These are phyloP conservation scores for Takifugu ocellatus DNA, from an alignment of 2,797 vertebrate genomes.

Conservation along the genomic window DNA sequence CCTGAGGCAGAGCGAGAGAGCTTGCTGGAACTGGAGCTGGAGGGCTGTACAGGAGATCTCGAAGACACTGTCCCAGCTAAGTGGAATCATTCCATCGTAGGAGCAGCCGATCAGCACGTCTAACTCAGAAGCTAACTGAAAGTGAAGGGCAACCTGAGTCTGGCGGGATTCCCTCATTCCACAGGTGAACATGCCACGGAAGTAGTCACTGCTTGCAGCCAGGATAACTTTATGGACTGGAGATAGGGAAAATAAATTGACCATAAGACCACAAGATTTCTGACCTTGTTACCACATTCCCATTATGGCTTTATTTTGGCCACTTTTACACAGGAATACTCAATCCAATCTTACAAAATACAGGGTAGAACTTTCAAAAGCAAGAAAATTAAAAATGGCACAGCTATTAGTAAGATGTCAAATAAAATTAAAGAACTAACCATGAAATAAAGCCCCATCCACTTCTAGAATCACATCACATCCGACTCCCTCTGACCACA, in stretches of 20 bases:
- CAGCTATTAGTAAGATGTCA: too few species aligned
- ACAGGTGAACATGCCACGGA: slow-evolving; percentile 83
- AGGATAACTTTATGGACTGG: slow-evolving; percentile 81
- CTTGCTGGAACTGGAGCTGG: slow-evolving; percentile 83
- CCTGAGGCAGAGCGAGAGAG: slow-evolving; percentile 77
- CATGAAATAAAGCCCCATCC: slow-evolving; percentile 53
- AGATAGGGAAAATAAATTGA: neutral
- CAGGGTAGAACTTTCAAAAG: too few species aligned
- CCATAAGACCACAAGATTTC: neutral
- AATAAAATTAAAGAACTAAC: slow-evolving; percentile 17
- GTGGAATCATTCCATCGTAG: slow-evolving; percentile 78
- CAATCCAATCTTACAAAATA: too few species aligned
- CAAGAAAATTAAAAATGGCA: too few species aligned
- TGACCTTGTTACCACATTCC: too few species aligned
- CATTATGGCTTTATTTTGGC: neutral
- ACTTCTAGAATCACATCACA: slow-evolving; percentile 73
- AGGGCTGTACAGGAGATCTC: slow-evolving; percentile 80
- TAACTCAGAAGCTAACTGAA: slow-evolving; percentile 66
- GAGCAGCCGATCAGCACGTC: slow-evolving; percentile 76
- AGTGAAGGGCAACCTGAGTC: slow-evolving; percentile 62
- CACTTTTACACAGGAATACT: neutral
- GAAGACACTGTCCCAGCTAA: slow-evolving; percentile 81
- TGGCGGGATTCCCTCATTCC: slow-evolving; percentile 83
- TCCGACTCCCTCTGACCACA: slow-evolving; percentile 60
- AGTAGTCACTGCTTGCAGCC: slow-evolving; percentile 82